Base-by-base conservation (phyloP, 2,888 invertebrate genomes). In the Thecophora atra region DNA sequence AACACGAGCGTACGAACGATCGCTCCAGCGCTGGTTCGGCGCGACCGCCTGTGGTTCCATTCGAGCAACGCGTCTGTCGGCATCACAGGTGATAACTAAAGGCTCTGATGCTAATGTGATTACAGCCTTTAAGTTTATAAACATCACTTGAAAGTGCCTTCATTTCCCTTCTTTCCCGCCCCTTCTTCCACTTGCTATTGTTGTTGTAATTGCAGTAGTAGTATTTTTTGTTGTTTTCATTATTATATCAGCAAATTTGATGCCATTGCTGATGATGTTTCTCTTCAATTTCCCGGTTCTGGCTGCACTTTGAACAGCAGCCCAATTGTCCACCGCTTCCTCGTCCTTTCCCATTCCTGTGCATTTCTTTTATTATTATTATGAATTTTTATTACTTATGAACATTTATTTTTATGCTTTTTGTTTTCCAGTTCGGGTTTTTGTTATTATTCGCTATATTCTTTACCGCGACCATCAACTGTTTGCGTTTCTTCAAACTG, bases 111-210 rank as follows among this genome's bases (percentile, higher is more conserved):
- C 83, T 86, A 86, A 86, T 86, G 84, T 86, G 86, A 86, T 86
- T 86, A 86, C 86, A 85, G 85, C 84, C 86, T 86, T 86, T 86
- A 84, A 82, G 85, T 85, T 86, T 85, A 86, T 86, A 86, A 86
- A 86, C 83, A 83, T 82, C 77, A 77, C 76, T 77, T 80, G 79
- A 73, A 68, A 74, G 70, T 71, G 71, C 15, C 58, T 63, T 74
- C 72, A 60, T 70, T 72, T 52, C 65, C 70, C 7, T 37, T 68
- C 65, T n/a, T 67, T 66, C 64, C 44, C 62, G 56, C 42, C 74
- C 74, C 26, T 51, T 63, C 21, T 62, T n/a, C 11, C 24, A 8
- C n/a, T 51, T 30, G 70, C 56, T 51, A 47, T 52, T 63, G 73
- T 56, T 65, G 47, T 28, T 51, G 52, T 42, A 65, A 17, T 51